Conservation (phyloP, 2,888 invertebrate genomes). For the Eupithecia exiguata region DNA sequence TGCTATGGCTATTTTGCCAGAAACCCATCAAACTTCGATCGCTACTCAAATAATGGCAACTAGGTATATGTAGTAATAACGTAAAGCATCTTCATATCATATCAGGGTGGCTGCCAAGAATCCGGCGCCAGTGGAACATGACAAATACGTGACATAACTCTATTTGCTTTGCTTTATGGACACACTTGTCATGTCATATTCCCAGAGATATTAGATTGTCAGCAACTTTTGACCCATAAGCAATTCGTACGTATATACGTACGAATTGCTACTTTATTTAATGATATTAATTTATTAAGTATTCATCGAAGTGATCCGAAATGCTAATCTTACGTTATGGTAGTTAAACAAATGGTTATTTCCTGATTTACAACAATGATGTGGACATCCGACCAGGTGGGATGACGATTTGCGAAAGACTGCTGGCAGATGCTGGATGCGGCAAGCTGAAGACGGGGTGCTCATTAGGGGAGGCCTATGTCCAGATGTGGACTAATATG, state of each 20-base stretch:
- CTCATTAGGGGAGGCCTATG: too few species aligned
- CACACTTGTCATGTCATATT: conserved; percentile 25
- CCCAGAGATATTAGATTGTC: conserved; percentile 9
- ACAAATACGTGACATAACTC: conserved; percentile 30
- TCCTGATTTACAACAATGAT: too few species aligned
- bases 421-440: too few species aligned
- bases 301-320: neutral
- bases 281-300: neutral
- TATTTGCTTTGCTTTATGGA: conserved; percentile 36
- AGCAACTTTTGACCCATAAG: neutral
- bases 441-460: too few species aligned
- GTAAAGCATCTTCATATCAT: neutral
- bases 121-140: conserved; percentile 34
- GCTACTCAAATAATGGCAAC: neutral
- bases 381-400: too few species aligned
- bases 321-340: neutral
- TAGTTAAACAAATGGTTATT: neutral
- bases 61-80: neutral
- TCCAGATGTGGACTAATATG: too few species aligned
- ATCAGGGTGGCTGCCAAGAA: neutral
- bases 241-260: too few species aligned
- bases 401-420: too few species aligned
- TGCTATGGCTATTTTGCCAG: neutral
- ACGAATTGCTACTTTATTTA: neutral
- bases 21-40: neutral